Conservation (phyloP, 2,797 vertebrate species). For the Botia almorhae region DNA sequence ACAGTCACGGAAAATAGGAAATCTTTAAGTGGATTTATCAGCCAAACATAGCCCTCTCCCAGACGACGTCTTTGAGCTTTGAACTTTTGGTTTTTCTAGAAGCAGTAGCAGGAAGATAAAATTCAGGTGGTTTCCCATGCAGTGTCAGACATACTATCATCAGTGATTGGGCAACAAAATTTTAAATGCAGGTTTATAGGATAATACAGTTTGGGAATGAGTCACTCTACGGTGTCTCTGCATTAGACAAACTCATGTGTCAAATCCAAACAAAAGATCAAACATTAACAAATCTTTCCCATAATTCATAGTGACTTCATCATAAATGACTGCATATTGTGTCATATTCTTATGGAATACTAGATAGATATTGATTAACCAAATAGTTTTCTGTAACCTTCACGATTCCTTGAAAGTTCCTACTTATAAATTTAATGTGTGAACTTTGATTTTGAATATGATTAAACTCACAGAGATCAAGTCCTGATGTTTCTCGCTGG, state of each 20-base stretch:
- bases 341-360: no score
- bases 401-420: no score
- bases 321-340: neutral
- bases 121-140: constrained; percentile 16
- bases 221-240: no score
- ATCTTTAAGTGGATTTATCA: constrained; percentile 57
- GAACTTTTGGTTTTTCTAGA: constrained; percentile 10
- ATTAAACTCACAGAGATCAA: neutral
- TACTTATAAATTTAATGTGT: neutral
- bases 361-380: no score
- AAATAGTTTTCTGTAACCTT: no score
- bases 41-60: constrained; percentile 39
- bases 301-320: no score
- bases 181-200: no score
- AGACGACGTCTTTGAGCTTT: constrained; percentile 44
- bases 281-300: no score
- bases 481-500: no score
- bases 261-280: no score
- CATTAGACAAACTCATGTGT: no score
- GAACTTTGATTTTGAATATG: constrained; percentile 25
- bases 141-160: constrained; percentile 3
- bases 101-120: constrained; percentile 13
- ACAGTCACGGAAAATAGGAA: constrained; percentile 42
- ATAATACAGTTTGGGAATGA: no score
- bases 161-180: neutral